A percentile compares a stretch with the other conserved stretches of the same genome.
phyloP scores from a whole-genome alignment of 1,140 invertebrate species.

The Aphelinus certus region DNA sequence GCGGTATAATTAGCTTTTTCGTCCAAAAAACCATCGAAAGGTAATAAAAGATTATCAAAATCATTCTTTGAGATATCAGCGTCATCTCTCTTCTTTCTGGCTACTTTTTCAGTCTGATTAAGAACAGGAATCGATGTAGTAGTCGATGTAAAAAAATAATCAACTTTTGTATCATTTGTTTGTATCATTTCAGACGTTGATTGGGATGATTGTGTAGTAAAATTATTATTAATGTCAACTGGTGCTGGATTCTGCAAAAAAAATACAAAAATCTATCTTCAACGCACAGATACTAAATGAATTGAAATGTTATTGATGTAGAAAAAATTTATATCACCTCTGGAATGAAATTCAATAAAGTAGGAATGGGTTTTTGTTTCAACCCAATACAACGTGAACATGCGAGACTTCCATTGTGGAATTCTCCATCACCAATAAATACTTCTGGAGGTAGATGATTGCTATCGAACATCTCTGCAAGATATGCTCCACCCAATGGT shows the following conservation, averaged over 20 bases:
- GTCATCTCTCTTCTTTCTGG: slow-evolving; percentile 52
- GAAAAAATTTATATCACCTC: slow-evolving; percentile 41
- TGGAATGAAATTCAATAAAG: slow-evolving; percentile 55
- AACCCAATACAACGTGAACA: slow-evolving; percentile 68
- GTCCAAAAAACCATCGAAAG: slow-evolving; percentile 78
- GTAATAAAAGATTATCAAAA: slow-evolving; percentile 43
- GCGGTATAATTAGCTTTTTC: slow-evolving; percentile 82
- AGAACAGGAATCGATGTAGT: neutral
- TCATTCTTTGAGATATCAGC: slow-evolving; percentile 36
- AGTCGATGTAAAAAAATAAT: slow-evolving; percentile 5
- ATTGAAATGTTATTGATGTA: slow-evolving; percentile 6
- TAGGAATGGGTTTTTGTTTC: slow-evolving; percentile 60
- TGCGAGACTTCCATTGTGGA: slow-evolving; percentile 57
- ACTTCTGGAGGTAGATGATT: slow-evolving; percentile 69
- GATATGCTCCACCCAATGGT: slow-evolving; percentile 75
- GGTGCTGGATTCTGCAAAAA: slow-evolving; percentile 19
- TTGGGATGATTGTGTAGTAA: slow-evolving; percentile 7
- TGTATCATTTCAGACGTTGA: slow-evolving; percentile 31
- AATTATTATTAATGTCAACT: slow-evolving; percentile 35
- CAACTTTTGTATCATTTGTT: slow-evolving; percentile 30
- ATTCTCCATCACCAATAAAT: slow-evolving; percentile 74
- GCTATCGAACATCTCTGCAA: slow-evolving; percentile 83
- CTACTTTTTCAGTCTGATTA: slow-evolving; percentile 34
- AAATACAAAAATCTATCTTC: slow-evolving; percentile 13
- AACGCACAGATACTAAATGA: neutral